phyloP scores from a whole-genome alignment of 2,113 vertebrate species.

The Cyanoliseus patagonus region DNA sequence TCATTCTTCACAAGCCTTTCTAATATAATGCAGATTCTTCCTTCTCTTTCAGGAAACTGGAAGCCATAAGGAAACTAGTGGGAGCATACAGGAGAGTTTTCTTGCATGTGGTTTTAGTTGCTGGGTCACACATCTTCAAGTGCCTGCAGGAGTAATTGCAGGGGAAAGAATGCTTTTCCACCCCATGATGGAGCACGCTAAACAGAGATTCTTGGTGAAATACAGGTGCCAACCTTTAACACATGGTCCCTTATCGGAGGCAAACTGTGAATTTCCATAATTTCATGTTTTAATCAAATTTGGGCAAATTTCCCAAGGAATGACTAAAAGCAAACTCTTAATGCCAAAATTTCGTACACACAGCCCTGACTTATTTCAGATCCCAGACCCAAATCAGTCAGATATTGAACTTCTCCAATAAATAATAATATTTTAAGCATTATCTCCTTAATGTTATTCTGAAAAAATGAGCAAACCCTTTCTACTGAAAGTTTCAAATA shows the following conservation, averaged over 20 bases:
- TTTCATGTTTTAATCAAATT: background rate
- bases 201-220: background rate
- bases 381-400: background rate
- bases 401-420: background rate
- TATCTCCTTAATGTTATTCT: background rate
- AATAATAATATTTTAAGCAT: background rate
- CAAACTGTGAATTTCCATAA: background rate
- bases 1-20: background rate
- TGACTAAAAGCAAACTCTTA: background rate
- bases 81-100: background rate
- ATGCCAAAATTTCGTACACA: background rate
- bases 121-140: background rate
- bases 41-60: background rate
- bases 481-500: background rate
- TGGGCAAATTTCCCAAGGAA: background rate
- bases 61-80: background rate
- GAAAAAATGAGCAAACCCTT: background rate
- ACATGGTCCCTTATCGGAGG: background rate
- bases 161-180: background rate
- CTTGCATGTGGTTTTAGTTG: background rate
- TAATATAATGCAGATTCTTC: background rate
- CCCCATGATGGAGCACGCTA: background rate
- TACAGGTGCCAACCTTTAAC: fast-evolving
- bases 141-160: background rate
- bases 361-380: background rate